These are phyloP conservation scores for Scalopus aquaticus DNA, from an alignment of 2,113 vertebrate genomes.

Conservation along the genomic window DNA sequence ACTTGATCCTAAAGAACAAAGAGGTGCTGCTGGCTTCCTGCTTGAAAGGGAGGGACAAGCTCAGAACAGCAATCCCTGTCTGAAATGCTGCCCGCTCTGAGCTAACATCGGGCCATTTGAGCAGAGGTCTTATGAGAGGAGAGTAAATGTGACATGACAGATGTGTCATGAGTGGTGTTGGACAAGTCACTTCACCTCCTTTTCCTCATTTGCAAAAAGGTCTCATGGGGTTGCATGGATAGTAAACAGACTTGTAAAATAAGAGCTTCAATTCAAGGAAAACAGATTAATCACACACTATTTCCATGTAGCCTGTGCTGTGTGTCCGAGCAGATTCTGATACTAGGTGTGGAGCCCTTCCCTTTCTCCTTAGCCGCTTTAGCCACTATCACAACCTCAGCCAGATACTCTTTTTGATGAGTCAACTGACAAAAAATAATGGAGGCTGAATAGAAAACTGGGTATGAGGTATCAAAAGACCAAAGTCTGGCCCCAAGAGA, in stretches of 20 bases:
- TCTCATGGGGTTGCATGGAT: neutral
- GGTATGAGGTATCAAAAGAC: no score
- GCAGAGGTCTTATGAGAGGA: neutral
- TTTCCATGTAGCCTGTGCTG: no score
- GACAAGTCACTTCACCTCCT: no score
- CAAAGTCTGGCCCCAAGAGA: no score
- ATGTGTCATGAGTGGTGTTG: no score
- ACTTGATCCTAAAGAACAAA: neutral
- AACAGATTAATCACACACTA: no score
- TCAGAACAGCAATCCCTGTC: neutral
- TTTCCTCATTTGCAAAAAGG: neutral
- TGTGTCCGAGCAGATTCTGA: neutral
- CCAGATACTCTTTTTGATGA: neutral
- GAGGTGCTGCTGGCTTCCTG: no score
- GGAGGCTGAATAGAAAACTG: no score
- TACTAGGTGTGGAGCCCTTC: no score
- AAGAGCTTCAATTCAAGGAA: no score
- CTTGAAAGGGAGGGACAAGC: neutral
- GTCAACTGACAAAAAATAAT: no score
- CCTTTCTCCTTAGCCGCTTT: no score
- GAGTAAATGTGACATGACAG: neutral
- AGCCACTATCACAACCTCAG: neutral
- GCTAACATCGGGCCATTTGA: rapidly evolving
- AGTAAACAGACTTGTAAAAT: neutral
- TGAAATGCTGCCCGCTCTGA: neutral